A percentile compares a stretch with the other conserved stretches of the same genome.
phyloP scores from a whole-genome alignment of 2,797 vertebrate genomes.

The Somateria mollissima region DNA sequence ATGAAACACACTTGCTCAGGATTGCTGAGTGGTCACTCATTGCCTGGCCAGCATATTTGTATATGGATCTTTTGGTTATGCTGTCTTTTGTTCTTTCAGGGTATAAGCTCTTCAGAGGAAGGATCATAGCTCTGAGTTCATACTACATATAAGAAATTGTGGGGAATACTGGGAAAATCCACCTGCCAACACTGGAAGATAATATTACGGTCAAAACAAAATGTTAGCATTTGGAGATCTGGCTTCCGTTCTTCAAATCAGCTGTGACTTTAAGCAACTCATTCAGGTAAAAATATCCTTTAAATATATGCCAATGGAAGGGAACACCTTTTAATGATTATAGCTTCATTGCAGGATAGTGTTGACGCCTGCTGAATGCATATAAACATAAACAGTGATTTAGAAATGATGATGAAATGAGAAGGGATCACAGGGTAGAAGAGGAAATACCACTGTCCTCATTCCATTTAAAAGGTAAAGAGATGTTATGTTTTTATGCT shows the following conservation, averaged over 20 bases:
- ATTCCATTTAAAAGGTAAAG: not conserved
- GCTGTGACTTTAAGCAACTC: not conserved
- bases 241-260: not conserved
- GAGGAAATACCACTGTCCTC: not conserved
- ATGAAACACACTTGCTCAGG: fast-evolving
- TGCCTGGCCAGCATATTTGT: not conserved
- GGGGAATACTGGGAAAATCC: not conserved
- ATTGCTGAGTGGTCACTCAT: not conserved
- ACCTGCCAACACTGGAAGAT: not conserved
- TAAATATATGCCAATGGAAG: not conserved
- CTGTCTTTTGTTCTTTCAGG: not conserved
- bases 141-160: not conserved
- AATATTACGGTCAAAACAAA: not conserved
- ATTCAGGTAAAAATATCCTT: not conserved
- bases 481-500: not conserved
- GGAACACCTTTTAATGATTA: not conserved
- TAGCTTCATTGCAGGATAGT: not conserved
- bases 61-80: not conserved
- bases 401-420: not conserved
- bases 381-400: not conserved
- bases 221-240: not conserved
- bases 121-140: not conserved
- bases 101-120: not conserved
- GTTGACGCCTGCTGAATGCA: not conserved
- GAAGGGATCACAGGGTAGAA: not conserved